Conservation (phyloP, 2,888 invertebrate species). For the Tineola bisselliella region DNA sequence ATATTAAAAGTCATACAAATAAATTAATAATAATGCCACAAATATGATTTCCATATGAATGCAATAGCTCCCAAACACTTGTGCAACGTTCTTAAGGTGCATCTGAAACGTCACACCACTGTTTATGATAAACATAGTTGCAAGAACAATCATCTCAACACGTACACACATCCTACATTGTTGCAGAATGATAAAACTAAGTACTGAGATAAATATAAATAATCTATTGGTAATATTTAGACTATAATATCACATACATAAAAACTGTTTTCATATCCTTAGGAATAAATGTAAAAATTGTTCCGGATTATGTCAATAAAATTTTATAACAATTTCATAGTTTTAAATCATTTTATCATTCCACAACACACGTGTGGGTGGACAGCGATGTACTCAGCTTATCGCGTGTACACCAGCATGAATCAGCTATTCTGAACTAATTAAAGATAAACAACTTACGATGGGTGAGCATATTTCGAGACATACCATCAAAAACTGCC, state of each 20-base stretch:
- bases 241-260: no score
- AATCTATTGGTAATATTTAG: no score
- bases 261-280: no score
- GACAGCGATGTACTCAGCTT: constrained; percentile 20
- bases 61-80: constrained; percentile 1
- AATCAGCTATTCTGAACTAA: constrained; percentile 49
- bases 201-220: neutral
- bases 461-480: constrained; percentile 26
- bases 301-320: no score
- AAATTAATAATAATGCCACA: neutral
- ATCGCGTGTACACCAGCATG: constrained; percentile 33
- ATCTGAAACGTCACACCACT: constrained; percentile 28
- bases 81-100: constrained; percentile 15
- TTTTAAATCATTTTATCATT: neutral
- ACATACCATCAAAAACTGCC: constrained; percentile 16
- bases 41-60: constrained; percentile 5
- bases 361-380: constrained; percentile 16
- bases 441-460: constrained; percentile 52
- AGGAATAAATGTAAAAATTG: no score
- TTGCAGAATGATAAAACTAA: neutral
- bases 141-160: constrained; percentile 12
- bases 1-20: constrained; percentile 6
- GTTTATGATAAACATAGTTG: constrained; percentile 30
- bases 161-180: neutral
- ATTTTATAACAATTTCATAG: neutral